These are phyloP conservation scores for Chaetura pelagica DNA, from an alignment of 2,113 vertebrate genomes.

Conservation along the genomic window DNA sequence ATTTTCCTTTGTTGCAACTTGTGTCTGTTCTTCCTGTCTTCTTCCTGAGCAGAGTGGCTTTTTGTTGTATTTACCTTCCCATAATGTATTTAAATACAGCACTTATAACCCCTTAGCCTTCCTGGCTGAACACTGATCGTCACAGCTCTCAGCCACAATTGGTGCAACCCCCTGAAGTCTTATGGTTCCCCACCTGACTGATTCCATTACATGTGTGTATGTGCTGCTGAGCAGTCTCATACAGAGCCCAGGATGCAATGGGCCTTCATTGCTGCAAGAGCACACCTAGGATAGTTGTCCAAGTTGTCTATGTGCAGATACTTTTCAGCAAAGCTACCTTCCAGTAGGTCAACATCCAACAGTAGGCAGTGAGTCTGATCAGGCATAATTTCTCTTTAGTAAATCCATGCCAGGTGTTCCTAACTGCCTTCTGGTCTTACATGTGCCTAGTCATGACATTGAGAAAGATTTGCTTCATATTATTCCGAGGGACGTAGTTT, in stretches of 20 bases:
- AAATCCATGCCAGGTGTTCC: not conserved
- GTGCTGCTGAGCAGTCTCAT: not conserved
- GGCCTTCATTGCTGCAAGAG: not conserved
- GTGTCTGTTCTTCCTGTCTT: not conserved
- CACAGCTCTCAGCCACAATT: not conserved
- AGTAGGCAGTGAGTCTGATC: not conserved
- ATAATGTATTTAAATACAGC: not conserved
- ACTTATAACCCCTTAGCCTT: not conserved
- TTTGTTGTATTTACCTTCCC: not conserved
- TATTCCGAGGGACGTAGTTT: not conserved
- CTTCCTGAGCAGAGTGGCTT: not conserved
- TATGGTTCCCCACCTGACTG: not conserved
- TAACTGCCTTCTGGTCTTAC: not conserved
- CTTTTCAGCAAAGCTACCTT: not conserved
- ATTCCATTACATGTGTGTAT: no score
- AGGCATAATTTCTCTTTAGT: not conserved
- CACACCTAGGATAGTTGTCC: not conserved
- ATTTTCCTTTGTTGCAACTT: not conserved
- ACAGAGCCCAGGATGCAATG: not conserved
- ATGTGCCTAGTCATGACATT: not conserved
- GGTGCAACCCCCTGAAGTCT: not conserved
- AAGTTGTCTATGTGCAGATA: not conserved
- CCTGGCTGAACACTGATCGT: not conserved
- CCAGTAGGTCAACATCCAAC: not conserved
- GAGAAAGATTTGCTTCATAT: not conserved